Base-by-base conservation (phyloP, 1,140 invertebrate genomes). In the Brachionus calyciflorus region DNA sequence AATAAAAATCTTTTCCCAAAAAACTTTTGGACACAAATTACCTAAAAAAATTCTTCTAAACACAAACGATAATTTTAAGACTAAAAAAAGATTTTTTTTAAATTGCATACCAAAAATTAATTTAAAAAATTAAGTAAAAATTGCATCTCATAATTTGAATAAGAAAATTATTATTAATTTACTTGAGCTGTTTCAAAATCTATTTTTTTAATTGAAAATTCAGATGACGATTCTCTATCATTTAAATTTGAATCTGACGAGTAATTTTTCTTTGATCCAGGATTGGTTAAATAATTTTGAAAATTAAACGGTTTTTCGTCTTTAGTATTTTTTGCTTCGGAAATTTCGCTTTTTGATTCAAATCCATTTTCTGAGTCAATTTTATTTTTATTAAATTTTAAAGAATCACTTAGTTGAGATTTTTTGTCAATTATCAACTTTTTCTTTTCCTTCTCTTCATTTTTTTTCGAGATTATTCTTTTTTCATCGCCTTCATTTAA, bases 181-280 rank as follows among this genome's bases (percentile, higher is more conserved):
- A 65, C 60, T 65, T 65, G 41, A 24, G 60, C 60, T 46, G 60
- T 65, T 14, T 65, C 60, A 65, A 65, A 65, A 44, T 65, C 40
- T 24, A 65, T 65, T n/a, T 24, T 17, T 44, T 65, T 65, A 12
- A 7, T 44, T 1, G 10, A 24, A 44, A 44, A 65, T 24, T 65
- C 60, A 21, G 55, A 60, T 33, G 37, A 14, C 10, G 19, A 5
- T 7, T 12, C 21, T 3, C 21, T 44, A 44, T 44, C 19, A 24
- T 26, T 65, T 44, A 44, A 44, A 65, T 65, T 65, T 3, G 40
- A 37, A 33, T 30, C 10, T 33, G 26, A 33, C 24, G 37, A 44
- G 0, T 19, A 44, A 41, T 12, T 24, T 44, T 65, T 19, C 7
- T 24, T 26, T 26, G 40, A 44, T 24, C 44, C 40, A 4, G 60